Evolutionary conservation across 2,797 vertebrate genomes (phyloP), one percentile per base, ranked within the genome.

Genomic region (Catamblyrhynchus diadema): DNA sequence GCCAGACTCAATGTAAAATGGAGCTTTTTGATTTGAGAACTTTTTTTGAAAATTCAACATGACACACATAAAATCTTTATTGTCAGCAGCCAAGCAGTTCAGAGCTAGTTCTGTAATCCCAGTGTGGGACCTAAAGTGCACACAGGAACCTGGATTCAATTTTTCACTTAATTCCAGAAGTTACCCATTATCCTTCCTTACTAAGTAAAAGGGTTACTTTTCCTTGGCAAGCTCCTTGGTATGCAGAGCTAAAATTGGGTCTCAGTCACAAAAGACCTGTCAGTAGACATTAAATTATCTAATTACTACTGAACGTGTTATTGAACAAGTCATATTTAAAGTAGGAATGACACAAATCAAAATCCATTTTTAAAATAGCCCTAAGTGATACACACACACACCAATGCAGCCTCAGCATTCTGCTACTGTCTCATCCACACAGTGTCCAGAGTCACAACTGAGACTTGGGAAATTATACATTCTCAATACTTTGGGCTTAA

Each of bases 161-260:
- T 97, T 97, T 97, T 95, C 81, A 93, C 93, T 97, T 95, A 93
- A 94, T 96, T 87, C 96, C 95, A 93, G 94, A 97, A 95, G 85
- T 95, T 97, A 96, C 93, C 89, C 94, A 97, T 97, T 93, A 97
- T 95, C 81, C 79, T 93, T 93, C 90, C 89, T 97, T 88, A 95
- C 82, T 62, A 30, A 86, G 86, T 89, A 95, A 95, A 91, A 92
- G 93, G 71, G 83, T 95, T 94, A 86, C 89, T 96, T 95, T 95
- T 96, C 78, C 65, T 91, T 96, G 92, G 89, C 96, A 95, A 88
- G 71, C 56, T 94, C 80, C 82, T 95, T 81, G 74, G 44, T 93
- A 94, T 88, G 74, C 79, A 91, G 77, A 97, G 93, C 88, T 95
- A 94, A 98, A 96, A 94, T 85, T 94, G 88, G 95, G 92, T 96